phyloP scores from a whole-genome alignment of 2,113 vertebrate species.

The crab-eating macaque (Macaca fascicularis) region T2T-MFA8v1.1 NC_088395.1:104346001-104346500 shows the following conservation, averaged over 20 bases:
- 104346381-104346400: background rate
- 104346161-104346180: background rate
- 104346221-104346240: constrained; percentile 27
- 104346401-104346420: background rate
- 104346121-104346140: constrained; percentile 18
- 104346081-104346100: constrained; percentile 15
- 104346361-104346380: background rate
- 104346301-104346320: constrained; percentile 30
- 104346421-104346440: background rate
- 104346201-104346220: background rate
- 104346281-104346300: constrained; percentile 48
- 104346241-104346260: constrained; percentile 22
- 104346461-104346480: background rate
- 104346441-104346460: background rate
- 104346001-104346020: constrained; percentile 45
- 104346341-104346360: constrained; percentile 24
- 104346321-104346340: constrained; percentile 50
- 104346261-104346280: background rate
- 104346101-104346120: constrained; percentile 45
- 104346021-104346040: background rate
- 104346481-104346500: background rate
- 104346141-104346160: constrained; percentile 24
- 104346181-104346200: background rate
- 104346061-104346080: constrained; percentile 38
- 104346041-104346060: constrained; percentile 43